Conservation (phyloP, 2,797 vertebrate genomes). For the Parambassis ranga region DNA sequence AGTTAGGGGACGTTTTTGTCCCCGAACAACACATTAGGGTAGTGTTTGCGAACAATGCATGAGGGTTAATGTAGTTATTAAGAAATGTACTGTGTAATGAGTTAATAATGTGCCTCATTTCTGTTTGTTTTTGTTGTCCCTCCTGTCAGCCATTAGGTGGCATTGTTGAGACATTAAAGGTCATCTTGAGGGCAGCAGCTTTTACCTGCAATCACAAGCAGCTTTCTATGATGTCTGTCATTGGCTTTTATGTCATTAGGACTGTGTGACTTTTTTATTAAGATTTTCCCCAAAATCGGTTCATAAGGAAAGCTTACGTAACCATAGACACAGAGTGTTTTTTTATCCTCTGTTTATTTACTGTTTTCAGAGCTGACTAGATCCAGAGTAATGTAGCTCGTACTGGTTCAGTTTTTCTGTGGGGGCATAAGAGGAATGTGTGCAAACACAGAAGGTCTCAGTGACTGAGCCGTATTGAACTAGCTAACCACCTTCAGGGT, state of each 20-base stretch:
- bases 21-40: too few relatives aligned
- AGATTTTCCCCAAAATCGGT: background rate
- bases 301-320: background rate
- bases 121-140: constrained; percentile 19
- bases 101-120: background rate
- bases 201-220: background rate
- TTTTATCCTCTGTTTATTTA: constrained; percentile 6
- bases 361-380: background rate
- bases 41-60: too few relatives aligned
- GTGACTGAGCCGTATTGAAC: constrained; percentile 11
- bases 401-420: background rate
- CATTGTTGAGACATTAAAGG: constrained; percentile 4
- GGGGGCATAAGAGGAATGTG: constrained; percentile 40
- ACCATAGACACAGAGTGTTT: background rate
- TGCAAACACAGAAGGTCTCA: constrained; percentile 42
- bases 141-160: constrained; percentile 25
- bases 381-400: background rate
- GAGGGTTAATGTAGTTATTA: too few relatives aligned
- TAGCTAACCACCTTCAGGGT: background rate
- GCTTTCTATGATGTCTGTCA: background rate
- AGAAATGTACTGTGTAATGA: background rate
- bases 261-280: too few relatives aligned
- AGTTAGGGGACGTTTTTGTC: too few relatives aligned
- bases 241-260: background rate
- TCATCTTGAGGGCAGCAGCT: background rate